Evolutionary conservation across 2,888 invertebrate species (phyloP).

Genomic region (Yponomeuta sedellus): DNA sequence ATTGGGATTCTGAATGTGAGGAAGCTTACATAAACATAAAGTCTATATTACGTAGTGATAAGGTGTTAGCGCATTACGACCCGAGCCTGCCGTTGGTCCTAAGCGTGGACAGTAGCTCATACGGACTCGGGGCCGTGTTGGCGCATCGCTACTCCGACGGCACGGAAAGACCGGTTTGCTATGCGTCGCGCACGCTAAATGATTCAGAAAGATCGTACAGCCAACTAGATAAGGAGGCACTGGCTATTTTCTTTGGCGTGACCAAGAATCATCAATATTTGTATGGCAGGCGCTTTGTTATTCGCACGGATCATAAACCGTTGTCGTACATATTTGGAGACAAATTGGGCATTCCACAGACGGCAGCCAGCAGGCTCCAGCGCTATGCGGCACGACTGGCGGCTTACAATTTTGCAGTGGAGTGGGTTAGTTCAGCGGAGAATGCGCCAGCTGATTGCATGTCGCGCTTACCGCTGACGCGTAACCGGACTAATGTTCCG

Average conservation of each 20-base stretch:
- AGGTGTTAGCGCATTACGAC: too few relatives aligned
- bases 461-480: slow-evolving; percentile 7
- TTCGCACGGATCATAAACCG: slow-evolving; percentile 5
- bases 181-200: too few relatives aligned
- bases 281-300: neutral
- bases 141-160: too few relatives aligned
- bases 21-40: too few relatives aligned
- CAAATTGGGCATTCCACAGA: slow-evolving; percentile 11
- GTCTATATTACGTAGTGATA: too few relatives aligned
- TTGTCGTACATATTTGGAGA: slow-evolving; percentile 9
- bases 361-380: slow-evolving; percentile 9
- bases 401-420: neutral
- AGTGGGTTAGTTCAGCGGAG: neutral
- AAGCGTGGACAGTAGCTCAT: too few relatives aligned
- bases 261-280: slow-evolving; percentile 13
- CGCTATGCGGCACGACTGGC: slow-evolving; percentile 2
- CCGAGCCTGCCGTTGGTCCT: too few relatives aligned
- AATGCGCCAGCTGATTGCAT: slow-evolving; percentile 3
- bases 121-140: too few relatives aligned
- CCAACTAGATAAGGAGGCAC: too few relatives aligned
- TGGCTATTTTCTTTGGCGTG: neutral
- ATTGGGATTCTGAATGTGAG: too few relatives aligned
- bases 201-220: too few relatives aligned
- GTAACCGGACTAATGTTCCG: neutral
- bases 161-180: too few relatives aligned